phyloP scores from a whole-genome alignment of 2,888 invertebrate species.

The Spisula subtruncata region DNA sequence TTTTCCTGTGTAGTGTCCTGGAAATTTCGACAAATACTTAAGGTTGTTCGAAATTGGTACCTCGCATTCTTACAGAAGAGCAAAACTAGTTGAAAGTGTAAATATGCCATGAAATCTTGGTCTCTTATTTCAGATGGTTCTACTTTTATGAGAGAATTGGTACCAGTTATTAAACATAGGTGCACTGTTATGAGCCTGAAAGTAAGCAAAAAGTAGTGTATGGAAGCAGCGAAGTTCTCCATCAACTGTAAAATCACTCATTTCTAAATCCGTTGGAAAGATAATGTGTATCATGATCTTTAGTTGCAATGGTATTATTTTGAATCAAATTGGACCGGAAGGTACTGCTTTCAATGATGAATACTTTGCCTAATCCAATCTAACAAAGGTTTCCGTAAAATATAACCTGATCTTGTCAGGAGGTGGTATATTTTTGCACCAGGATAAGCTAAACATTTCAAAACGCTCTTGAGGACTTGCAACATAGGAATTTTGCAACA shows the following conservation, averaged over 20 bases:
- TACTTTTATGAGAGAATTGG: neutral
- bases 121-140: neutral
- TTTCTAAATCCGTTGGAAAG: slow-evolving; percentile 32
- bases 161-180: neutral
- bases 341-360: slow-evolving; percentile 19
- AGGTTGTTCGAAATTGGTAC: neutral
- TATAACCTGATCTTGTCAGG: too few species aligned
- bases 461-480: too few species aligned
- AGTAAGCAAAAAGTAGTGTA: slow-evolving; percentile 34
- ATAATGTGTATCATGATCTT: slow-evolving; percentile 26
- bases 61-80: neutral
- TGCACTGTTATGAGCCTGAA: slow-evolving; percentile 19
- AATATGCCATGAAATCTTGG: neutral
- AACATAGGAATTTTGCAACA: too few species aligned
- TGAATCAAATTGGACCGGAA: neutral
- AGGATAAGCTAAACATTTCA: too few species aligned
- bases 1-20: neutral
- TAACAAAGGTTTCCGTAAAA: slow-evolving; percentile 2
- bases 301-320: slow-evolving; percentile 32
- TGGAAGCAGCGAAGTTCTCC: slow-evolving; percentile 34
- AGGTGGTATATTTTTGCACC: neutral
- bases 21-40: neutral
- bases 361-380: slow-evolving; percentile 12
- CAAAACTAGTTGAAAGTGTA: neutral
- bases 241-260: neutral